Evolutionary conservation across 2,888 invertebrate genomes (phyloP), one percentile per base, ranked within the genome.

Genomic region (Coelopa pilipes): DNA sequence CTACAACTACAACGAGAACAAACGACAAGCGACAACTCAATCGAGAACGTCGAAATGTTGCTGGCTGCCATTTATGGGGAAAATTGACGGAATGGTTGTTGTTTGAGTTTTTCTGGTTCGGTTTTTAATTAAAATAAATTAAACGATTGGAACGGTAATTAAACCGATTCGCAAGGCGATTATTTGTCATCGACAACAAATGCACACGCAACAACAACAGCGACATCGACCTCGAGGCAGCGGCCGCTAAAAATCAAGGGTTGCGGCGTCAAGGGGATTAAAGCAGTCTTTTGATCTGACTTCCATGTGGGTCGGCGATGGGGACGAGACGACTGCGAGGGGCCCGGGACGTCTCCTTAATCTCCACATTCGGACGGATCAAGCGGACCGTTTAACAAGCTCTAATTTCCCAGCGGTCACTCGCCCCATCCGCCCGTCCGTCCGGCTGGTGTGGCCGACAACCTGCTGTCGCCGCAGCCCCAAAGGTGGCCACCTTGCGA

Each of bases 401-500:
- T 76, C 75, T 84, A 83, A 82, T 85, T 84, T 84, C 84, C 84
- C 83, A 63, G 53, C 55, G 71, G 71, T 55, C 45, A 21, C 12
- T 45, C 19, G 19, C 19, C 53, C 12, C 5, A 5, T 10, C 15
- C 17, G 2, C 55, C n/a, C 10, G 7, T 17, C 17, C 9, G 57
- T 11, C 19, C 19, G 3, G n/a, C n/a, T 57, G 19, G 11, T 19
- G 55, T 17, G 21, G 57, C 57, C 1, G 12, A 2, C 57, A 17
- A 21, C 24, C 24, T 59, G 34, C 2, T n/a, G 34, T 34, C 34
- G 34, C 34, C 34, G 34, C 34, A 34, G 34, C 34, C 34, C 7
- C 7, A 34, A 34, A 34, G 34, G 34, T 34, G 13, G 19, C 12
- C 19, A 21, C 24, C 21, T 24, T 45, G 45, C 24, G 34, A 45